Evolutionary conservation across 2,113 vertebrate species (phyloP).

Genomic region (Megaceryle maxima): DNA sequence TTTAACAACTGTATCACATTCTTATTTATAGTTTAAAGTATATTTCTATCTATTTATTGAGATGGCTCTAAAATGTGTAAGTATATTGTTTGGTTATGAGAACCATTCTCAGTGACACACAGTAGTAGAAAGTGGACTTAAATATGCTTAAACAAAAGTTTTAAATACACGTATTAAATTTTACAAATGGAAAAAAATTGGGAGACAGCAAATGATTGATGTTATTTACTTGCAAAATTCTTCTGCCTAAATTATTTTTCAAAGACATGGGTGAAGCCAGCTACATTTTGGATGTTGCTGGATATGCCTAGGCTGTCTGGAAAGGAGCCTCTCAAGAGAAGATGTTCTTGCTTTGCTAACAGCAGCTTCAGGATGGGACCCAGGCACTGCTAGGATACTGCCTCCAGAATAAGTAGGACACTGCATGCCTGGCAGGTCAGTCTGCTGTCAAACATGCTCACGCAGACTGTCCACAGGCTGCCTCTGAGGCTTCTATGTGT

Average conservation of each 20-base stretch:
- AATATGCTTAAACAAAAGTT: background rate
- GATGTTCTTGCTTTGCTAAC: background rate
- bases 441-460: background rate
- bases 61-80: background rate
- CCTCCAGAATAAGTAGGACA: background rate
- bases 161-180: background rate
- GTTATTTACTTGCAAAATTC: background rate
- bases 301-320: background rate
- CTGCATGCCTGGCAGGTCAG: background rate
- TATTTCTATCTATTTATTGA: background rate
- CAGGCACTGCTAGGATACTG: background rate
- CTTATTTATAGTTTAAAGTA: background rate
- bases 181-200: background rate
- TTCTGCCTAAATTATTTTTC: background rate
- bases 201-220: background rate
- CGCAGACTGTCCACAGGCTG: background rate
- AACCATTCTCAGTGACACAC: background rate
- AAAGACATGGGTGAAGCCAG: background rate
- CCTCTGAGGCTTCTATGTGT: background rate
- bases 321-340: background rate
- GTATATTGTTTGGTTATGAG: background rate
- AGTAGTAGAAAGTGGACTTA: background rate
- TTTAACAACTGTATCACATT: background rate
- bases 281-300: rapidly evolving
- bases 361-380: background rate